A percentile compares a stretch with the other conserved stretches of the same genome.
Conservation (phyloP, 2,113 vertebrate species). For the Melanerpes formicivorus region DNA sequence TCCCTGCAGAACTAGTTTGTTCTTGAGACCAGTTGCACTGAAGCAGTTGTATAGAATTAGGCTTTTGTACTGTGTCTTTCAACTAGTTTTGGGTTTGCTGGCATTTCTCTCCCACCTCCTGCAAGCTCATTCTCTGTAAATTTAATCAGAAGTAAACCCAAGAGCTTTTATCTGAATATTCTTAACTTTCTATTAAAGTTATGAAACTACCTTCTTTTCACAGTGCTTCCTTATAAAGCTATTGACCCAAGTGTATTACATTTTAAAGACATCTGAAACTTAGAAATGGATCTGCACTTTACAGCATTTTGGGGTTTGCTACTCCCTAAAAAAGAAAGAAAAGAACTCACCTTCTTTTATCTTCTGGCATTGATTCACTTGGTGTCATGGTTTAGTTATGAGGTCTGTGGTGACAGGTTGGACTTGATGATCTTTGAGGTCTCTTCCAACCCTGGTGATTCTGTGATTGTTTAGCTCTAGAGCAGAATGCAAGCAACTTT, state of each 20-base stretch:
- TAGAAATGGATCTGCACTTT: not conserved
- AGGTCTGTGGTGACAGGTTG: too few relatives aligned
- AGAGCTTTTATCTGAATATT: not conserved
- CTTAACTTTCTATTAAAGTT: not conserved
- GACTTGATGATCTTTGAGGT: too few relatives aligned
- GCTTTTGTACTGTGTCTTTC: not conserved
- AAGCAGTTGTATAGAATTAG: not conserved
- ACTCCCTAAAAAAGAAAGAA: not conserved
- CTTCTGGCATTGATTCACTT: too few relatives aligned
- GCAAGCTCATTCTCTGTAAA: not conserved
- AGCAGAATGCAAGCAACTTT: not conserved
- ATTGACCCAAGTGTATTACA: not conserved
- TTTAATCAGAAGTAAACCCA: not conserved
- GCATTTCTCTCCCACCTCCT: not conserved
- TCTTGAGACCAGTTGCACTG: not conserved
- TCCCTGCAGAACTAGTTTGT: slow-evolving; percentile 16
- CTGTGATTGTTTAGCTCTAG: not conserved
- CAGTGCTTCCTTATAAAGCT: not conserved
- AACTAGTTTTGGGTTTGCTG: not conserved
- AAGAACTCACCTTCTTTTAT: not conserved
- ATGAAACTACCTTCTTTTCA: not conserved
- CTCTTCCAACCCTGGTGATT: too few relatives aligned
- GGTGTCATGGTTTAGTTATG: too few relatives aligned
- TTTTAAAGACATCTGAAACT: not conserved
- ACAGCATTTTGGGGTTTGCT: not conserved